phyloP scores from a whole-genome alignment of 2,888 invertebrate genomes.

The Cantharis lateralis region DNA sequence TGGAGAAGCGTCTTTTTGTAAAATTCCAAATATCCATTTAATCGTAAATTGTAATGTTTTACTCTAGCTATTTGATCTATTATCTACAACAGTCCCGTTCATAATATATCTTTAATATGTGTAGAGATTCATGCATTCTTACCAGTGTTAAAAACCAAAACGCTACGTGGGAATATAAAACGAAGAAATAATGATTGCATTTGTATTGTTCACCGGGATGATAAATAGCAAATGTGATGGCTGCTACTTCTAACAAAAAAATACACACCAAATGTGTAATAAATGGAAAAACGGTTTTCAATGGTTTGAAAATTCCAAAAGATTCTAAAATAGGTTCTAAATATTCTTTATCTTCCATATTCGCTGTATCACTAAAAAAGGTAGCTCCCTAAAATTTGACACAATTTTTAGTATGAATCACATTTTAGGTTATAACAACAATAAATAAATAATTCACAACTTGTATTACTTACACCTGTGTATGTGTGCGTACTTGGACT shows the following conservation, averaged over 20 bases:
- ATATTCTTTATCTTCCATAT: conserved; percentile 52
- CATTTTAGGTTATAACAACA: conserved; percentile 9
- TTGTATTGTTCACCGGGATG: conserved; percentile 54
- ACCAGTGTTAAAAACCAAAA: conserved; percentile 65
- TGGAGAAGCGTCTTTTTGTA: conserved; percentile 65
- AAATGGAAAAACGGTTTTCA: conserved; percentile 49
- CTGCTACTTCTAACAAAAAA: conserved; percentile 48
- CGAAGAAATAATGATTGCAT: conserved; percentile 63
- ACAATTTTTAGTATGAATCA: conserved; percentile 11
- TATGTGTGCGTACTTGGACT: conserved; percentile 41
- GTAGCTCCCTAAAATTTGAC: conserved; percentile 51
- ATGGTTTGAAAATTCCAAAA: conserved; percentile 51
- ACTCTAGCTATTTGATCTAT: conserved; percentile 63
- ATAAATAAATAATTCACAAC: not conserved
- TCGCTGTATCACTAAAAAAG: conserved; percentile 54
- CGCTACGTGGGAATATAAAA: conserved; percentile 62
- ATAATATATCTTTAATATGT: not conserved
- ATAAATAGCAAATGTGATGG: conserved; percentile 49
- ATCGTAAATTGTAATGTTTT: conserved; percentile 64
- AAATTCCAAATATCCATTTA: conserved; percentile 72
- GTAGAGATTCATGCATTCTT: conserved; percentile 39
- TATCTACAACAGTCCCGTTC: conserved; percentile 50
- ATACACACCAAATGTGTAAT: conserved; percentile 47
- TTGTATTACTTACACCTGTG: conserved; percentile 40
- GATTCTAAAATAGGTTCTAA: conserved; percentile 52